A percentile compares a stretch with the other conserved stretches of the same genome.
Conservation (phyloP, 2,888 invertebrate species). For the Melikaiella ostensackeni region DNA sequence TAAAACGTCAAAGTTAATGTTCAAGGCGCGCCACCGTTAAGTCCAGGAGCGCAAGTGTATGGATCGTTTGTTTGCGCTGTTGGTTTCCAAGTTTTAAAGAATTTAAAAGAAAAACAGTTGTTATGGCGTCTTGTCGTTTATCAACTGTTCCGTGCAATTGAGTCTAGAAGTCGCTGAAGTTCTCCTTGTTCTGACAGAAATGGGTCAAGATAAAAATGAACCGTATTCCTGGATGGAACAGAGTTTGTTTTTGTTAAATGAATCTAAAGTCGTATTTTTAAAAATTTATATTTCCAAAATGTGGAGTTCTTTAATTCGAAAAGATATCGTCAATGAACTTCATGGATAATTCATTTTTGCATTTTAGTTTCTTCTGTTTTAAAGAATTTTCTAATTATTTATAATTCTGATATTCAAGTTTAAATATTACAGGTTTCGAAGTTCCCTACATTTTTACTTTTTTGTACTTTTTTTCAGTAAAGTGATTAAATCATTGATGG, state of each 20-base stretch:
- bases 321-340: no score
- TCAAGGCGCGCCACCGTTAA: constrained; percentile 15
- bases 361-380: no score
- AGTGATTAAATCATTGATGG: no score
- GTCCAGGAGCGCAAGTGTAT: not conserved
- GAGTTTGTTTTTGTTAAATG: not conserved
- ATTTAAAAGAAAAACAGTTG: not conserved
- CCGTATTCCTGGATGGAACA: not conserved
- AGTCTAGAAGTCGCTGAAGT: not conserved
- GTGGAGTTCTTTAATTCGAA: no score
- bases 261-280: not conserved
- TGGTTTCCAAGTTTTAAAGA: not conserved
- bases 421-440: no score
- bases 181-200: not conserved
- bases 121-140: not conserved
- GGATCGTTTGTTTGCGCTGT: not conserved
- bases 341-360: no score
- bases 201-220: not conserved
- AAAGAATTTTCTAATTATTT: no score
- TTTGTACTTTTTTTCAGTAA: no score
- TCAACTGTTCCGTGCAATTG: no score
- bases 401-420: no score
- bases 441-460: no score
- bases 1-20: not conserved
- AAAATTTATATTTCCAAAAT: no score